A percentile compares a stretch with the other conserved stretches of the same genome.
Evolutionary conservation across 2,888 invertebrate species (phyloP).

Genomic region (Meloe dianella): DNA sequence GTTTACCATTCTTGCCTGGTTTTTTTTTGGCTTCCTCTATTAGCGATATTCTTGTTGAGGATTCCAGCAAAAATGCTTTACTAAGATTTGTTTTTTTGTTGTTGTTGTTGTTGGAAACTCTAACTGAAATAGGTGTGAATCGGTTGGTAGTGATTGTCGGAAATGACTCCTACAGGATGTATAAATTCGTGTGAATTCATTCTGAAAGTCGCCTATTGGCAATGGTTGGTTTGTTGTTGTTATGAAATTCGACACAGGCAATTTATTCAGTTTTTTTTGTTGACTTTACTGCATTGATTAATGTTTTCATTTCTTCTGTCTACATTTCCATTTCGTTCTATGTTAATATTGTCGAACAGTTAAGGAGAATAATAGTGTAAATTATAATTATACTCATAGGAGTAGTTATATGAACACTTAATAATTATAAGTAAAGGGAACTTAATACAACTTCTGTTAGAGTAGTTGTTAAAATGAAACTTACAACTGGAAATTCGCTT

Average conservation of each 20-base stretch:
- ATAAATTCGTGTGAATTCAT: background rate
- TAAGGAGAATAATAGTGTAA: background rate
- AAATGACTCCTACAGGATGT: background rate
- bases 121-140: background rate
- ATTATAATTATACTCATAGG: background rate
- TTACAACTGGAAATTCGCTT: background rate
- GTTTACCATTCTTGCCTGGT: too few relatives aligned
- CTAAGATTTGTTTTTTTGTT: background rate
- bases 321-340: background rate
- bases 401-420: background rate
- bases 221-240: background rate
- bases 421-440: background rate
- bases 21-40: background rate
- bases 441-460: background rate
- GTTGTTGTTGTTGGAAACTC: background rate
- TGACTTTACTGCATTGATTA: background rate
- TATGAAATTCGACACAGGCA: background rate
- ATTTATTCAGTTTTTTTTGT: background rate
- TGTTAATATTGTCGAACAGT: background rate
- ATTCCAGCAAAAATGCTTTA: background rate
- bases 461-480: background rate
- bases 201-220: background rate
- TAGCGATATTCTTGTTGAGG: background rate
- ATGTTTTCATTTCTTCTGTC: background rate
- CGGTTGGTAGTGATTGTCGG: background rate